Evolutionary conservation across 2,888 invertebrate genomes (phyloP).

Genomic region (Torymus auratus): DNA sequence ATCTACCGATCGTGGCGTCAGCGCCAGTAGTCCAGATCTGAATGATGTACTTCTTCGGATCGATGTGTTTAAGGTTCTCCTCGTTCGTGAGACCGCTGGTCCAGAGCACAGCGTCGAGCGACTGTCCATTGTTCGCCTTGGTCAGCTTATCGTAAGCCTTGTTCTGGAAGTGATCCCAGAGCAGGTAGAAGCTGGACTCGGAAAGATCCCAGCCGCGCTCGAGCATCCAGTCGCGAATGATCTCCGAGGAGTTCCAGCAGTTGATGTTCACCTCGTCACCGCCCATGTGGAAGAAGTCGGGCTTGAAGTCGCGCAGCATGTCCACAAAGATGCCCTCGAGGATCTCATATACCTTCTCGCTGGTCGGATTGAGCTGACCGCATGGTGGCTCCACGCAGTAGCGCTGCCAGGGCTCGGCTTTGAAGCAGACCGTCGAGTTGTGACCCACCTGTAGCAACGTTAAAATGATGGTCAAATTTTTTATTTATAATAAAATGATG

Average conservation of each 20-base stretch:
- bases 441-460: slow-evolving; percentile 65
- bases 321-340: slow-evolving; percentile 86
- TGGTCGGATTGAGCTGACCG: slow-evolving; percentile 88
- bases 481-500: slow-evolving; percentile 10
- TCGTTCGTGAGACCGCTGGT: slow-evolving; percentile 87
- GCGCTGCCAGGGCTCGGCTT: slow-evolving; percentile 84
- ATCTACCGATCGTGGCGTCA: slow-evolving; percentile 82
- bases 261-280: slow-evolving; percentile 86
- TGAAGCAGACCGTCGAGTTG: slow-evolving; percentile 71
- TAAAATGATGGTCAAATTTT: neutral
- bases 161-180: slow-evolving; percentile 81
- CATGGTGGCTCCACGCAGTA: slow-evolving; percentile 91
- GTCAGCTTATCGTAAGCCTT: slow-evolving; percentile 81
- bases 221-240: slow-evolving; percentile 84
- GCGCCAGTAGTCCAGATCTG: slow-evolving; percentile 88
- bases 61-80: slow-evolving; percentile 82
- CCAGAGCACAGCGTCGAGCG: slow-evolving; percentile 86
- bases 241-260: slow-evolving; percentile 87
- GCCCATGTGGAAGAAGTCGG: slow-evolving; percentile 92
- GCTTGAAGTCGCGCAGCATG: slow-evolving; percentile 84
- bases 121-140: slow-evolving; percentile 78
- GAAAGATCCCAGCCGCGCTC: slow-evolving; percentile 81
- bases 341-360: slow-evolving; percentile 83
- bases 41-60: slow-evolving; percentile 87
- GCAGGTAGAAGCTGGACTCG: slow-evolving; percentile 72